Evolutionary conservation across 2,888 invertebrate species (phyloP), one percentile per base, ranked within the genome.

Genomic region (Cryptocephalus primarius): DNA sequence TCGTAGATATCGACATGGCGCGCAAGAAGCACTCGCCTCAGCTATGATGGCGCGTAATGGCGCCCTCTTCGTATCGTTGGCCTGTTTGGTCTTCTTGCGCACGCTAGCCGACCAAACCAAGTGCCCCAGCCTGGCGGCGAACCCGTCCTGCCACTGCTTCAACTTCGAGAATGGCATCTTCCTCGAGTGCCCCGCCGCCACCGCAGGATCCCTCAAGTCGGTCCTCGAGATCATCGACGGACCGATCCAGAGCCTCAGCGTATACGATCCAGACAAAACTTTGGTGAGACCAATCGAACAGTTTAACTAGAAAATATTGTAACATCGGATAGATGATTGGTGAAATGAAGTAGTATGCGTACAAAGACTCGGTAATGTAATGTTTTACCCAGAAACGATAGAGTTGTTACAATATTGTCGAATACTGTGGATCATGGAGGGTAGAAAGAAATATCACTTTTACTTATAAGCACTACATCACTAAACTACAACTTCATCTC

Each of bases 121-220:
- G 65, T 88, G 88, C 67, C 87, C 87, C 50, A 82, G 80, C 63
- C 75, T 83, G 62, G 78, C 83, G 62, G 81, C 82, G 60, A 85
- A 83, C 69, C 85, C 85, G 39, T 83, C 84, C 57, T 93, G 92
- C 69, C 88, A 90, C 8, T 93, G 92, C 72, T 91, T 90, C 76
- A 88, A 88, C 69, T 88, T 91, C 70, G 90, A 90, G 72, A 89
- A 90, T 74, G 91, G 89, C 49, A 76, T 92, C 53, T 89, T 88
- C 73, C 77, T 92, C 63, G 91, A 92, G 71, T 92, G 91, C 68
- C 87, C 89, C 39, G 86, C 85, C 44, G 87, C 88, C 40, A 85
- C 86, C 45, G 80, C 85, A 40, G 75, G 77, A 52, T 82, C 85
- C 42, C 77, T 91, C 56, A 82, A 80, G 66, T 77, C 77, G 58